A percentile compares a stretch with the other conserved stretches of the same genome.
Conservation (phyloP, 2,888 invertebrate genomes). For the Galerucella pusilla region DNA sequence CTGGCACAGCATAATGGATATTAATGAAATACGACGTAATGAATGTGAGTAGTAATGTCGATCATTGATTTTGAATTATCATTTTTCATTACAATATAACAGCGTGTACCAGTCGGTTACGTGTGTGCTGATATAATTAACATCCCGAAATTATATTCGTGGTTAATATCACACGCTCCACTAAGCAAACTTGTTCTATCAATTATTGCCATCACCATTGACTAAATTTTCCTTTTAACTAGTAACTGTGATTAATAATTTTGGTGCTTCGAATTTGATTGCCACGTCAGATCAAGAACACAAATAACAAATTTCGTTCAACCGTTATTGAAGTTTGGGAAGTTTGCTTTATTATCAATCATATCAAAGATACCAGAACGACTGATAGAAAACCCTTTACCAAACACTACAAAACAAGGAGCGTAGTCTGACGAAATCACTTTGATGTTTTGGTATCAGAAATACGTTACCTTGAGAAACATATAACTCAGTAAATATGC, state of each 20-base stretch:
- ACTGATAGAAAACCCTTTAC: too few species aligned
- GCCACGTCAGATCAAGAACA: background rate
- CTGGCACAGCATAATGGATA: background rate
- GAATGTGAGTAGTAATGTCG: background rate
- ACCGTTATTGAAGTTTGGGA: too few species aligned
- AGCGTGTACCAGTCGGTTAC: background rate
- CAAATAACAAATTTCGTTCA: too few species aligned
- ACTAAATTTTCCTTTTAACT: background rate
- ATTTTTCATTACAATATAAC: background rate
- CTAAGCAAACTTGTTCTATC: constrained; percentile 24
- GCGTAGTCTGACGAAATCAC: too few species aligned
- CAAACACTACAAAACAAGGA: too few species aligned
- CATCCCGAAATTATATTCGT: constrained; percentile 25
- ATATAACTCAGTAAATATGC: too few species aligned
- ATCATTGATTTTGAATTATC: background rate
- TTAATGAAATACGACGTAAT: background rate
- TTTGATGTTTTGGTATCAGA: too few species aligned
- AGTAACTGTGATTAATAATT: background rate
- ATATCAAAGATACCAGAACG: too few species aligned
- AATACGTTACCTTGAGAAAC: too few species aligned
- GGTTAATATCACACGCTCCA: constrained; percentile 25
- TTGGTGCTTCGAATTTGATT: background rate
- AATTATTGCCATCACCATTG: constrained; percentile 16
- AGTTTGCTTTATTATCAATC: too few species aligned
- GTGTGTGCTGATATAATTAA: constrained; percentile 25